Base-by-base conservation (phyloP, 2,888 invertebrate genomes). In the Melieria picta region DNA sequence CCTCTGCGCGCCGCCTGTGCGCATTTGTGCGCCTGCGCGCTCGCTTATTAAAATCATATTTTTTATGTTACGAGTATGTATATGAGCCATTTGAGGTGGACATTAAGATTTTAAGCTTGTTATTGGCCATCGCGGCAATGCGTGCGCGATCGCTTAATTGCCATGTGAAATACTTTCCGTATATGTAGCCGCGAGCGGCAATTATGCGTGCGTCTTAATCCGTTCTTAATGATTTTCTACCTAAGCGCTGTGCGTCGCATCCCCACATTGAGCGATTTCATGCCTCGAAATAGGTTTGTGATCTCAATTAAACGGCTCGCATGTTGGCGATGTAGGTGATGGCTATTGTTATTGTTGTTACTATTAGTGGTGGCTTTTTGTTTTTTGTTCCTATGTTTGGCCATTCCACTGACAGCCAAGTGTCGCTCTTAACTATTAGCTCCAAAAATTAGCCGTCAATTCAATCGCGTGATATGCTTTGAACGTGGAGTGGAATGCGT, bases 1-100 rank as follows among this genome's bases (percentile, higher is more conserved):
- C 16, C 62, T 9, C 6, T 45, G 43, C 47, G 50, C 6, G 6
- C 50, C 52, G 10, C 10, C 45, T 30, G 30, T 30, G 16, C 47
- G 64, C 63, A 7, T 56, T 13, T 43, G 73, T 74, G 79, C 80
- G 82, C 80, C 80, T 82, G 80, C 80, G 81, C 82, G 81, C 80
- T 81, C 79, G 80, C 77, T 81, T 80, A 81, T 80, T 80, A 82
- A 82, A 82, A 77, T 82, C 81, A 81, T 80, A 81, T 82, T 80
- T 79, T 82, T 67, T 58, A 48, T 50, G 43, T 67, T 16, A 43
- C 43, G 58, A 9, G 43, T 58, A 67, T 48, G 52, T 11, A 50
- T 82, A 82, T 77, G 82, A 78, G 76, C 69, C 55, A 80, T 77
- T 78, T 77, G 73, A 80, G 77, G 78, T 77, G 79, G 76, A 77